Evolutionary conservation across 2,113 vertebrate genomes (phyloP).

Genomic region (Xiphophorus maculatus): DNA sequence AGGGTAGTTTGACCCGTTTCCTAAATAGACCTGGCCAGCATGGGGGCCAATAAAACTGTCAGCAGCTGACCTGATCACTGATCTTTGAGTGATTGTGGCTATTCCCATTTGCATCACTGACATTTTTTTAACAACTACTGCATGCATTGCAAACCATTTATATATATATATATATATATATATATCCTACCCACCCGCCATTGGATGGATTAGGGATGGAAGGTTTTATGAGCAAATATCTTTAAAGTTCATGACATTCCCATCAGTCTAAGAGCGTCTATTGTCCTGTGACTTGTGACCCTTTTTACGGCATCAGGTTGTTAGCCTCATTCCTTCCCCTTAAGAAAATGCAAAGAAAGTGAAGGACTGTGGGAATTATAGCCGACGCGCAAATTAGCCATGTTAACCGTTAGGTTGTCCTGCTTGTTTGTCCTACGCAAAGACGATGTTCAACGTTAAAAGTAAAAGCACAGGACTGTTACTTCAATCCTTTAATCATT

Average conservation of each 20-base stretch:
- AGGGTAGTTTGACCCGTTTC: conserved; percentile 11
- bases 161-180: background rate
- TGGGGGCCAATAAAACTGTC: conserved; percentile 21
- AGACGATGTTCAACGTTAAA: background rate
- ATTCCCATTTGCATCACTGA: background rate
- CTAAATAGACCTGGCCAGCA: conserved; percentile 10
- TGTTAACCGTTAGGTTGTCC: background rate
- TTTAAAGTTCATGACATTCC: conserved; percentile 4
- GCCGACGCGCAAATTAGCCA: background rate
- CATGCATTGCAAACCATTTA: background rate
- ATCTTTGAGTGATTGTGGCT: background rate
- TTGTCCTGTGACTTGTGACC: background rate
- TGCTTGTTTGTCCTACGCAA: background rate
- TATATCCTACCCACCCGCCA: background rate
- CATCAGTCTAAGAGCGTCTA: background rate
- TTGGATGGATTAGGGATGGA: background rate
- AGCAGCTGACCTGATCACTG: conserved; percentile 15
- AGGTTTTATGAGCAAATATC: background rate
- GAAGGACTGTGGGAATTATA: background rate
- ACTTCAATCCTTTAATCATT: too few relatives aligned
- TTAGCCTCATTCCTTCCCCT: background rate
- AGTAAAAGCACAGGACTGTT: too few relatives aligned
- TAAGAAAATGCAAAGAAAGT: background rate
- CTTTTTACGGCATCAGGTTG: background rate
- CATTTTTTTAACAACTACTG: background rate